phyloP scores from a whole-genome alignment of 2,888 invertebrate species.

The Parnassius glacialis region DNA sequence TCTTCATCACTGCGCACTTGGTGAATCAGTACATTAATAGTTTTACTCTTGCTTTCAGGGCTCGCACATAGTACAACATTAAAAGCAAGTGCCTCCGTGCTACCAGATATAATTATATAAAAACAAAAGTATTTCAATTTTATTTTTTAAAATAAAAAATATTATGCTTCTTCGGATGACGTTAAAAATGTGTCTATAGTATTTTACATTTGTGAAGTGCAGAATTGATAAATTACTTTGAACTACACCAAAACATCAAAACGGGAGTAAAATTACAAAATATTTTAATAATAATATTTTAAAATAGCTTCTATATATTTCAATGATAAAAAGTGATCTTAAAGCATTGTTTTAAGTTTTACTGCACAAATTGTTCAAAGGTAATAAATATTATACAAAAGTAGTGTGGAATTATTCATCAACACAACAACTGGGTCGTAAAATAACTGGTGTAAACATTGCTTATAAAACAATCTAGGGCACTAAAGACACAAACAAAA shows the following conservation, averaged over 20 bases:
- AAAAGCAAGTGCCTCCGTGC: no score
- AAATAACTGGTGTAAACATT: slow-evolving; percentile 76
- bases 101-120: no score
- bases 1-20: no score
- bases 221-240: not conserved
- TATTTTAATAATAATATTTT: not conserved
- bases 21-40: no score
- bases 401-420: not conserved
- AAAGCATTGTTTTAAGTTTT: slow-evolving; percentile 26
- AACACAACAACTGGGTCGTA: slow-evolving; percentile 73
- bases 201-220: no score
- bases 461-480: slow-evolving; percentile 76
- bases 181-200: no score
- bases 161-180: no score
- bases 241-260: not conserved
- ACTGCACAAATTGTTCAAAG: not conserved
- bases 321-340: not conserved
- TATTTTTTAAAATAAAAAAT: no score
- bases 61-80: no score
- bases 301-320: not conserved
- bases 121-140: no score
- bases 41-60: no score
- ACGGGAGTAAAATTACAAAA: slow-evolving; percentile 29
- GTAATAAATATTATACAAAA: not conserved
- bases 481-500: slow-evolving; percentile 68